These are phyloP conservation scores for Lepetodrilus schrolli DNA, from an alignment of 2,888 invertebrate species.

Conservation along the genomic window DNA sequence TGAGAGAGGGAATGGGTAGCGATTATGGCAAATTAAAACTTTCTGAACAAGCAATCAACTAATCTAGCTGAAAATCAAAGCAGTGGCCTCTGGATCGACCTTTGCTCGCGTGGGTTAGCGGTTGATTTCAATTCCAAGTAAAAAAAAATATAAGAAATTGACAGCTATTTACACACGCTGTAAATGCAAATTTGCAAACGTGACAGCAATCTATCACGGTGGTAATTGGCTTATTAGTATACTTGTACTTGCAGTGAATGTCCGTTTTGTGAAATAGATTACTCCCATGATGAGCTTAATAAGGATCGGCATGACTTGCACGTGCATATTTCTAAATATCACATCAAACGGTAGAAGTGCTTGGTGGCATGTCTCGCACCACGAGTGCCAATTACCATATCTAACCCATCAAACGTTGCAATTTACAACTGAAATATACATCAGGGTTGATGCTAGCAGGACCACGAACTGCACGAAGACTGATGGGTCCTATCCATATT, in stretches of 20 bases:
- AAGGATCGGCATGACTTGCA: conserved; percentile 15
- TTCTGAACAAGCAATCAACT: neutral
- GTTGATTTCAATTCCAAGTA: conserved; percentile 19
- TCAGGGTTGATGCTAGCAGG: neutral
- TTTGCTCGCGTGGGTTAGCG: conserved; percentile 4
- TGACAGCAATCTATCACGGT: conserved; percentile 11
- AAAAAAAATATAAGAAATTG: conserved; percentile 10
- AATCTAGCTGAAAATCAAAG: neutral
- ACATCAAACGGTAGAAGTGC: conserved; percentile 11
- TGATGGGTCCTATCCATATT: too few relatives aligned
- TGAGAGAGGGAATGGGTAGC: neutral
- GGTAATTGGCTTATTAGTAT: conserved; percentile 17
- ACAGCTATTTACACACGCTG: conserved; percentile 14
- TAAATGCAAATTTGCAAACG: conserved; percentile 4
- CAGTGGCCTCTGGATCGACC: neutral
- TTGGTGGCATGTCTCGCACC: neutral
- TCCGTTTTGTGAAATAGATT: conserved; percentile 19
- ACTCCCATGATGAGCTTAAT: conserved; percentile 7
- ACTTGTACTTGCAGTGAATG: neutral
- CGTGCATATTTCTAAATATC: conserved; percentile 10
- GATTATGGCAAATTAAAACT: conserved; percentile 21
- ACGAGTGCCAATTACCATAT: conserved; percentile 5
- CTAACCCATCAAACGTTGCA: conserved; percentile 11
- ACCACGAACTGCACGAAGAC: too few relatives aligned
- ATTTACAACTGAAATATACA: neutral